Conservation (phyloP, 2,113 vertebrate genomes). For the Symphodus melops region DNA sequence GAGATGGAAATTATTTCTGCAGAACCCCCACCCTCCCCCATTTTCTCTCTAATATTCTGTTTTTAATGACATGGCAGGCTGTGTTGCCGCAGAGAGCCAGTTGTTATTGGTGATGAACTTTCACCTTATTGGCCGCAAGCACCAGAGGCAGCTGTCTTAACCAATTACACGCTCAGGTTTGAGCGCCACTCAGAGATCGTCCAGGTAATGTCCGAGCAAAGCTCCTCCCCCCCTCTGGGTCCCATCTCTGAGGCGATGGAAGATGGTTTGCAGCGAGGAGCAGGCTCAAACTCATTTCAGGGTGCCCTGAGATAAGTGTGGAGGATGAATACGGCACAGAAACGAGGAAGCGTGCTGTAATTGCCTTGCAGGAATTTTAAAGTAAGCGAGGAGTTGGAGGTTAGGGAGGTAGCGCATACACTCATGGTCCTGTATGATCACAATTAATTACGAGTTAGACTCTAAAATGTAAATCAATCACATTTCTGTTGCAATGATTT, state of each 20-base stretch:
- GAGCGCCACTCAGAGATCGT: conserved; percentile 76
- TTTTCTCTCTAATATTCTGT: conserved; percentile 61
- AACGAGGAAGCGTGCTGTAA: conserved; percentile 54
- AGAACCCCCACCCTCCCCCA: conserved; percentile 26
- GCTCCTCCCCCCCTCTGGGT: conserved; percentile 64
- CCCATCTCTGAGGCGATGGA: conserved; percentile 40
- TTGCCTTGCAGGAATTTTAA: conserved; percentile 59
- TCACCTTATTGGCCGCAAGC: conserved; percentile 78
- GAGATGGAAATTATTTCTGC: conserved; percentile 66
- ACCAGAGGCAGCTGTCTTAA: conserved; percentile 82
- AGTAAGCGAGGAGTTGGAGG: conserved; percentile 44
- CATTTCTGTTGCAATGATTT: conserved; percentile 8
- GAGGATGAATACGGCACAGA: conserved; percentile 53
- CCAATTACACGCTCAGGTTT: conserved; percentile 82
- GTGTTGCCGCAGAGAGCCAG: conserved; percentile 64
- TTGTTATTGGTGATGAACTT: conserved; percentile 81
- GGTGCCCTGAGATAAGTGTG: conserved; percentile 68
- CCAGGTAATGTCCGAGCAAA: conserved; percentile 80
- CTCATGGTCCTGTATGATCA: conserved; percentile 39
- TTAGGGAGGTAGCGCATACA: conserved; percentile 16
- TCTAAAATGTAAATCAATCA: conserved; percentile 49
- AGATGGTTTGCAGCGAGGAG: conserved; percentile 45
- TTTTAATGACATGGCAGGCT: conserved; percentile 72
- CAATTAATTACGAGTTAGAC: conserved; percentile 49
- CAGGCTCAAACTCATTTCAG: conserved; percentile 74